A percentile compares a stretch with the other conserved stretches of the same genome.
Evolutionary conservation across 2,797 vertebrate species (phyloP).

Genomic region (Calcarius lapponicus): DNA sequence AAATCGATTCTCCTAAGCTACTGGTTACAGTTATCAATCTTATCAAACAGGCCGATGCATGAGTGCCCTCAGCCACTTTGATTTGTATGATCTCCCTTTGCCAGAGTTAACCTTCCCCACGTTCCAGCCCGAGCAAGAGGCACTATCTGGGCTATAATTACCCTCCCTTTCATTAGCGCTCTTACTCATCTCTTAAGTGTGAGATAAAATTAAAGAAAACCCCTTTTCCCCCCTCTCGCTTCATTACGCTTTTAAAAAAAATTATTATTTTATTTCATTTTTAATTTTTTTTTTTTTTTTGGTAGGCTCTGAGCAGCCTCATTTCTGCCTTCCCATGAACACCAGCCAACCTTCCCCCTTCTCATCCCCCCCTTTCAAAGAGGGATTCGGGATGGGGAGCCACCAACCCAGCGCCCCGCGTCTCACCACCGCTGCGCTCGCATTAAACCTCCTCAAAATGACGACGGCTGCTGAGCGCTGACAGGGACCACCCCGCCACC

Average conservation of each 20-base stretch:
- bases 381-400: not conserved
- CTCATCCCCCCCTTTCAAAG: not conserved
- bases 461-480: not conserved
- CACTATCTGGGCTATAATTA: constrained; percentile 16
- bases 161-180: constrained; percentile 3
- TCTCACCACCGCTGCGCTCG: constrained; percentile 8
- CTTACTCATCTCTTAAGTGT: not conserved
- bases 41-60: constrained; percentile 14
- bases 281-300: not conserved
- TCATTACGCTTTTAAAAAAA: too few relatives aligned
- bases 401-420: not conserved
- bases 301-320: not conserved
- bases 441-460: constrained; percentile 12
- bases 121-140: not conserved
- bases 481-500: constrained; percentile 1
- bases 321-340: not conserved
- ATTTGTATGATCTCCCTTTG: constrained; percentile 54
- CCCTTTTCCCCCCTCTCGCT: not conserved
- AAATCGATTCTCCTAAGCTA: constrained; percentile 46
- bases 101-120: constrained; percentile 24
- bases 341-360: not conserved
- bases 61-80: constrained; percentile 40
- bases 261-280: not conserved
- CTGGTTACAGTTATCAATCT: constrained; percentile 50
- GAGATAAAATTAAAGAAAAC: constrained; percentile 31